Percentiles rank a stretch among this genome's conserved stretches.
These are phyloP conservation scores for Chloroclystis v-ata DNA, from an alignment of 2,888 invertebrate species.

Conservation along the genomic window DNA sequence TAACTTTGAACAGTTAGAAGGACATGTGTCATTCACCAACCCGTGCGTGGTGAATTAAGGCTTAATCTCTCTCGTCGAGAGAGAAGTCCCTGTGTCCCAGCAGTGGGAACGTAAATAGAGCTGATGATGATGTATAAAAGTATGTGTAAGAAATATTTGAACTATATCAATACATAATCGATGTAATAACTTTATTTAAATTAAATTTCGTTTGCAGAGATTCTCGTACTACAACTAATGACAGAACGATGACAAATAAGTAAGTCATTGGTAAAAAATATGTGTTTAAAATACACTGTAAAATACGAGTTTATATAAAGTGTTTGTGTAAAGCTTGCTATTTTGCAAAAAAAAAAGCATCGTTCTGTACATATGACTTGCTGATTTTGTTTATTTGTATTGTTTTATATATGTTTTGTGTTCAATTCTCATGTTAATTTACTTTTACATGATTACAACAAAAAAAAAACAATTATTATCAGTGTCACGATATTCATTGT, in stretches of 20 bases:
- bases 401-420: neutral
- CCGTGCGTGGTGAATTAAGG: no score
- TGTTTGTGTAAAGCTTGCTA: slow-evolving; percentile 15
- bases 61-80: no score
- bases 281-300: neutral
- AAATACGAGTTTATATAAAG: neutral
- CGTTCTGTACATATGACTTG: slow-evolving; percentile 42
- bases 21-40: no score
- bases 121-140: no score
- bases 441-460: no score
- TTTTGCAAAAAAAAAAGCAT: slow-evolving; percentile 30
- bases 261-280: slow-evolving; percentile 48
- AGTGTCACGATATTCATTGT: no score
- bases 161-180: slow-evolving; percentile 13
- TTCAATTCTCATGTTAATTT: neutral
- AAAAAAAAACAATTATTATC: no score
- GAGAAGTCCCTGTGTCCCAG: no score
- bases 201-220: slow-evolving; percentile 62
- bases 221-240: slow-evolving; percentile 47
- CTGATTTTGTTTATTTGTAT: slow-evolving; percentile 8
- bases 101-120: no score
- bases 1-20: no score
- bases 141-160: no score
- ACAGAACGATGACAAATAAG: slow-evolving; percentile 73
- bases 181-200: slow-evolving; percentile 24